A percentile compares a stretch with the other conserved stretches of the same genome.
These are phyloP conservation scores for Apteryx owenii DNA, from an alignment of 2,113 vertebrate species.

Conservation along the genomic window DNA sequence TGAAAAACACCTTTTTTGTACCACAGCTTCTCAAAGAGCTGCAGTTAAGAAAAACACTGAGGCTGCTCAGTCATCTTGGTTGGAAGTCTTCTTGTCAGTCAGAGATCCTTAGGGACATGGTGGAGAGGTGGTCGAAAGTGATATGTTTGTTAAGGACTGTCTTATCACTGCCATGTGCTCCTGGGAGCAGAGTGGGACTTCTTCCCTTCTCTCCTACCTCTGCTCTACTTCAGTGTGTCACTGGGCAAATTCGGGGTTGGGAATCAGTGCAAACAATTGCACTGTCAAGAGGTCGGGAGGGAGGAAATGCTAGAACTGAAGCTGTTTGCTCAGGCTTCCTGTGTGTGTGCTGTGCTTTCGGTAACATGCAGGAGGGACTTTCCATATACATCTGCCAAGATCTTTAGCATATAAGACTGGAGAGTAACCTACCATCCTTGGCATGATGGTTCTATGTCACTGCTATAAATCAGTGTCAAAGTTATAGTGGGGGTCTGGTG, in stretches of 20 bases:
- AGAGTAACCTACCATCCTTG: too few species aligned
- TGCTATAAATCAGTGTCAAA: not conserved
- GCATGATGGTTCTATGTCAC: not conserved
- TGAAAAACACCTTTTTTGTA: not conserved
- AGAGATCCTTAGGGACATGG: too few species aligned
- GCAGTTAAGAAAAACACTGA: too few species aligned
- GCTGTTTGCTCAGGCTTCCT: not conserved
- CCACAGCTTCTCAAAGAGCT: not conserved
- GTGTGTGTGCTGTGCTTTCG: not conserved
- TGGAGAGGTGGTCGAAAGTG: too few species aligned
- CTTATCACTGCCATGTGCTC: not conserved
- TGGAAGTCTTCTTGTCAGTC: too few species aligned
- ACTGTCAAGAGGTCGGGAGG: not conserved
- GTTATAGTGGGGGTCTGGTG: not conserved
- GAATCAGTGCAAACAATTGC: not conserved
- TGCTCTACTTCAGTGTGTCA: not conserved
- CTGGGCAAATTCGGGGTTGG: not conserved
- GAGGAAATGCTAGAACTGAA: not conserved
- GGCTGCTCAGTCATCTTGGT: too few species aligned
- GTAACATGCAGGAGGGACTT: too few species aligned
- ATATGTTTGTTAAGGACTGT: too few species aligned
- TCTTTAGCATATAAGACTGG: too few species aligned
- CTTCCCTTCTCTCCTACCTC: not conserved
- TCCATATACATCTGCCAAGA: too few species aligned
- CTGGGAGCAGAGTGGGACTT: not conserved